Evolutionary conservation across 2,797 vertebrate genomes (phyloP).

Genomic region (Neoniphon sammara): DNA sequence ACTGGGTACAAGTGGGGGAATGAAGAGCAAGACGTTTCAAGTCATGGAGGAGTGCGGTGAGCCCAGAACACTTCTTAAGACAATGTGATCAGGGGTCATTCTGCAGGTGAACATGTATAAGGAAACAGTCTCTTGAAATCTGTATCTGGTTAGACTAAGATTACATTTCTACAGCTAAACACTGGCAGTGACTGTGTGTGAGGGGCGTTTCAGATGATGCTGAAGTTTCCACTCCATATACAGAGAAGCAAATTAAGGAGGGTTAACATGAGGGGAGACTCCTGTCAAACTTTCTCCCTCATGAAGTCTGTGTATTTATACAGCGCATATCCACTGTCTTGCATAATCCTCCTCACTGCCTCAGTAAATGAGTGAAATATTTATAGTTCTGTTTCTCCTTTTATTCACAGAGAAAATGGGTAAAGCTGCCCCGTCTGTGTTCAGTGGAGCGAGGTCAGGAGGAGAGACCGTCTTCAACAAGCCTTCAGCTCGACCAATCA

Average conservation of each 20-base stretch:
- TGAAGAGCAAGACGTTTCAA: slow-evolving; percentile 95
- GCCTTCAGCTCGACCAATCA: slow-evolving; percentile 78
- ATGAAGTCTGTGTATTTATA: slow-evolving; percentile 24
- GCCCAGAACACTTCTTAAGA: slow-evolving; percentile 50
- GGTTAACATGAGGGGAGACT: slow-evolving; percentile 33
- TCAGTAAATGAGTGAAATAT: not conserved
- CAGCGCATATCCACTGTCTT: not conserved
- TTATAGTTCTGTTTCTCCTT: slow-evolving; percentile 16
- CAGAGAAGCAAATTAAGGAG: slow-evolving; percentile 53
- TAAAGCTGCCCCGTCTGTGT: slow-evolving; percentile 89
- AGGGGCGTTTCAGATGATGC: slow-evolving; percentile 46
- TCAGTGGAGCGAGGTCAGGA: slow-evolving; percentile 88
- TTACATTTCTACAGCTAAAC: slow-evolving; percentile 11
- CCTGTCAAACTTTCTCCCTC: slow-evolving; percentile 23
- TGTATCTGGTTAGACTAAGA: slow-evolving; percentile 26
- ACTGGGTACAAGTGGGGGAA: slow-evolving; percentile 80
- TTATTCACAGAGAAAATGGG: slow-evolving; percentile 87
- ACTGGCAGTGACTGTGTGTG: slow-evolving; percentile 39
- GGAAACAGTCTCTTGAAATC: slow-evolving; percentile 4
- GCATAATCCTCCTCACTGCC: not conserved
- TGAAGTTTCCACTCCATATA: slow-evolving; percentile 84
- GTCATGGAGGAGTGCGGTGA: slow-evolving; percentile 96
- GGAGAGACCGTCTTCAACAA: slow-evolving; percentile 89
- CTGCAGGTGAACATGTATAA: not conserved
- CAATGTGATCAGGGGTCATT: not conserved